A percentile compares a stretch with the other conserved stretches of the same genome.
phyloP scores from a whole-genome alignment of 2,797 vertebrate species.

The Onychomys arenicola region DNA sequence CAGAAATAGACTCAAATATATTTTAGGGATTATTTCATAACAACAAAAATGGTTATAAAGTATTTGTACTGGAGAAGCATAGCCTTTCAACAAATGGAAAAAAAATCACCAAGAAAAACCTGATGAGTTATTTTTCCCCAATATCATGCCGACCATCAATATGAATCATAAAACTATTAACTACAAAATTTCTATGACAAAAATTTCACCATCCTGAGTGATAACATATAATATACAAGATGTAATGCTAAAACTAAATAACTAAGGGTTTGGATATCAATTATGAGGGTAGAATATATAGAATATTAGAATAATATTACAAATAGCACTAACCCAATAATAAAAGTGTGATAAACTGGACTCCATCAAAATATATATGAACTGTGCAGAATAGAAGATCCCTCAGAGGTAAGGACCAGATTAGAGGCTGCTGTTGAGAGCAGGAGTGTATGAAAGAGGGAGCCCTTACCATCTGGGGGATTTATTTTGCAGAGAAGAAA shows the following conservation, averaged over 20 bases:
- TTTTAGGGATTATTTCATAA: not conserved
- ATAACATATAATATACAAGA: not conserved
- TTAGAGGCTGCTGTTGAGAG: not conserved
- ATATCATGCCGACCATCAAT: not conserved
- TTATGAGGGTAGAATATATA: not conserved
- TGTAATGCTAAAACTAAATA: not conserved
- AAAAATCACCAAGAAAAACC: not conserved
- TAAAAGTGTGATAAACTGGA: not conserved
- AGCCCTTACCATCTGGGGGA: not conserved
- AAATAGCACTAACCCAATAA: not conserved
- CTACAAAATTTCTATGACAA: not conserved
- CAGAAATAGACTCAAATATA: not conserved
- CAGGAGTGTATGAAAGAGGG: not conserved
- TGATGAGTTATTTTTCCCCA: not conserved
- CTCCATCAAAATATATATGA: not conserved
- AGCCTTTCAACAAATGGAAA: not conserved
- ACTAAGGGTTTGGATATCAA: not conserved
- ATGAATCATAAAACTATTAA: not conserved
- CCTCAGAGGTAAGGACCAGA: not conserved
- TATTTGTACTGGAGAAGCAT: not conserved
- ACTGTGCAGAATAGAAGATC: not conserved
- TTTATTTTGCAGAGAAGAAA: not conserved
- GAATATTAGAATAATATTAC: not conserved
- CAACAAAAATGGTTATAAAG: not conserved
- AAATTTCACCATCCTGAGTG: not conserved